Evolutionary conservation across 2,888 invertebrate species (phyloP), one percentile per base, ranked within the genome.

Genomic region (Ormia ochracea): DNA sequence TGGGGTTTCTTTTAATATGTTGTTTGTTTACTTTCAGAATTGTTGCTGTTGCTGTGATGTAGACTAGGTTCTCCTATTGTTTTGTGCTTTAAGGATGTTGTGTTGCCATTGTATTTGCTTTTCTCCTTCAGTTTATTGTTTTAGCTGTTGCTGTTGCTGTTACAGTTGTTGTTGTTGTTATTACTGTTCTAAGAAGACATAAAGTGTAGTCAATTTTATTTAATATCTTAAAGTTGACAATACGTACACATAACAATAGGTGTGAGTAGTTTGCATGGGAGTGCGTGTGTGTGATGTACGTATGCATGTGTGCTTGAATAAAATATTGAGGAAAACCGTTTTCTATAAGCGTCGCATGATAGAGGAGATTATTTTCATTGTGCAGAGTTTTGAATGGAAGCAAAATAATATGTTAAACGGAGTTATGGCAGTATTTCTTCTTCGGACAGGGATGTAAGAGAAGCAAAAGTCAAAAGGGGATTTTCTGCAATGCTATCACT

Each of bases 131-230:
- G 65, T 68, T 43, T 17, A 33, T 43, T 84, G 82, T 85, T 83
- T 83, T 82, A n/a, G n/a, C n/a, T n/a, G n/a, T n/a, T n/a, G n/a
- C 83, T 82, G n/a, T 19, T 82, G 82, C 14, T n/a, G 17, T 41
- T 86, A 43, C 1, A 45, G 54, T 36, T 31, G 10, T 28, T 50
- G 26, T 31, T 59, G 33, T 48, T 28, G 26, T 36, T 76, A 36
- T 70, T 81, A 83, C 85, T 33, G 54, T 48, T 43, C 41, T 26
- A 50, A 58, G 69, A 69, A 58, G 68, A 85, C 86, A 85, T 86
- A 85, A 86, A 87, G 87, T 87, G 87, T 86, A 87, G 87, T 87
- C 87, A 87, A 87, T 86, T 87, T 86, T 86, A 86, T 86, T 87
- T 86, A 86, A 87, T 85, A 85, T 85, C 84, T 85, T 86, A 84